phyloP scores from a whole-genome alignment of 2,113 vertebrate species.

The Cavia porcellus region DNA sequence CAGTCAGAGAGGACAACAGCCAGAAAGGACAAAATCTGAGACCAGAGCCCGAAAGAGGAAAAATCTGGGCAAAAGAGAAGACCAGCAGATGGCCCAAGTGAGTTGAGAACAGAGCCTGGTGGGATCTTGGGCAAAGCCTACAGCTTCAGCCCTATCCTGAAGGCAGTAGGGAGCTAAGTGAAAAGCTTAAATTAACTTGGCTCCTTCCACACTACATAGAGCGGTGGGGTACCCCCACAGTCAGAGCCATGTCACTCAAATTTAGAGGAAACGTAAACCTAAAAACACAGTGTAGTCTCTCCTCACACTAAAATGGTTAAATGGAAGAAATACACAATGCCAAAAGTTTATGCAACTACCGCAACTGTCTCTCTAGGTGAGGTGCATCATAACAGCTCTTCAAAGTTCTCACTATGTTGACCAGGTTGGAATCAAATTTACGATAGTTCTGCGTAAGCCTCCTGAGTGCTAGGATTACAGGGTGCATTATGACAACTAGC shows the following conservation, averaged over 20 bases:
- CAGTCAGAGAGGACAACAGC: neutral
- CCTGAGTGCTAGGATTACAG: too few species aligned
- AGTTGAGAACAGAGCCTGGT: neutral
- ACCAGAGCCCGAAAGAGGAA: neutral
- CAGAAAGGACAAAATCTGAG: neutral
- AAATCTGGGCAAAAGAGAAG: neutral
- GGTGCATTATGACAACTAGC: too few species aligned
- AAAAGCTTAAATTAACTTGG: neutral
- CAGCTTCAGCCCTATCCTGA: neutral
- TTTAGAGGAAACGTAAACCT: neutral
- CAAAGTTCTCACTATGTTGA: neutral
- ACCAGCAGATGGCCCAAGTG: neutral
- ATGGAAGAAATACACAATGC: neutral
- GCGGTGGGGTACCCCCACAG: neutral
- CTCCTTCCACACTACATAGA: neutral
- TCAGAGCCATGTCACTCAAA: neutral
- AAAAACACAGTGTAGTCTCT: neutral
- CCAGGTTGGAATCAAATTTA: too few species aligned
- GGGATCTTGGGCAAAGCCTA: neutral
- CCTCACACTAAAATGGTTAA: neutral
- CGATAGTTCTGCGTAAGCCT: too few species aligned
- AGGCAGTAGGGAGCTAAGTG: neutral
- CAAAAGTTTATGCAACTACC: neutral
- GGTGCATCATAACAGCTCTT: neutral
- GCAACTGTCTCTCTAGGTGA: neutral